Evolutionary conservation across 2,113 vertebrate species (phyloP), one percentile per base, ranked within the genome.

Genomic region (Cyanistes caeruleus): DNA sequence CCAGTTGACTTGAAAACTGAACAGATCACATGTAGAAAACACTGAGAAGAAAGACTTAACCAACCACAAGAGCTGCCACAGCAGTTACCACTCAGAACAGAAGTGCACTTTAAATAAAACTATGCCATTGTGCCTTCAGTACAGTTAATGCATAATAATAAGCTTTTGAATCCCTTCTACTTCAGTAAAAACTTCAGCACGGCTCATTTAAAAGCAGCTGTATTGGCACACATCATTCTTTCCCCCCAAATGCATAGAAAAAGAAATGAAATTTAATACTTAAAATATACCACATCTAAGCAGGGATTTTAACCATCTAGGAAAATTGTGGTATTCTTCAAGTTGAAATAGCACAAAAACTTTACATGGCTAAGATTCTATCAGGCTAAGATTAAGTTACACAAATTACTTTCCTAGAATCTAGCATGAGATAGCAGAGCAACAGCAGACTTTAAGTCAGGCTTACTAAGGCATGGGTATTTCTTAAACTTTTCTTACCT

Each of bases 131-230:
- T 70, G 82, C 68, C 59, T 93, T 87, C 52, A 67, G 68, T 74
- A 84, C 55, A 81, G 82, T 62, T 91, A 93, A 93, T 83, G 52
- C 63, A 80, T 83, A 93, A 83, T 68, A 93, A 93, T 18, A 80
- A 74, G 43, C 35, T 69, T 95, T 63, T 44, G 30, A 88, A 93
- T 90, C 70, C 51, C 59, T 96, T 79, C 78, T 65, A 65, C 72
- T 94, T 70, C 48, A 80, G 78, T 70, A 70, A 80, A 89, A 89
- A 81, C 84, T 80, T 62, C 84, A 70, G 18, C 10, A 76, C 10
- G 35, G 75, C 35, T 96, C 35, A 80, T 92, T 84, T 87, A 79
- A 96, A 89, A 94, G 44, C 74, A 92, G 75, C 55, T 79, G 48
- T 74, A 85, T 55, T 85, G 90, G 75, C 67, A 91, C 67, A 90